Evolutionary conservation across 2,797 vertebrate species (phyloP), one percentile per base, ranked within the genome.

Genomic region (Ciconia nigra): DNA sequence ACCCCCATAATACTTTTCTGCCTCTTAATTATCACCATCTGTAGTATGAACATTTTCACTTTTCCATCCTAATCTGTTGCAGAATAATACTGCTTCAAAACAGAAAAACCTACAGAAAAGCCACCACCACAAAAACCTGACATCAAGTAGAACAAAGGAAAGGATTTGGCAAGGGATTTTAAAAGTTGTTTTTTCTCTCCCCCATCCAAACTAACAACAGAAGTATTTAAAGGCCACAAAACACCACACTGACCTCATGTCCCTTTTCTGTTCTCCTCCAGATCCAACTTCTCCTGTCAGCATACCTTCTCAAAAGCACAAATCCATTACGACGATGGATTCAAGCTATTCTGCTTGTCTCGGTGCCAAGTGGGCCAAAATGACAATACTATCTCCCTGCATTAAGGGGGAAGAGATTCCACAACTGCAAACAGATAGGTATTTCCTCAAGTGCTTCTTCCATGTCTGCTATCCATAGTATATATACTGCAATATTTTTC

Each of bases 401-500:
- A 16, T 19, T 41, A 24, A 51, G 11, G 25, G 14, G 51, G 15
- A 51, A n/a, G 17, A 51, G 24, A 61, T 28, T 10, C 52, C 49
- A 78, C n/a, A 74, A 51, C 54, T 42, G 41, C 74, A 58, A 29
- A n/a, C 35, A 54, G 39, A 35, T 16, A 52, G 13, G 8, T 17
- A 35, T 35, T 72, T 69, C 65, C n/a, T 47, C 51, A 39, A 59
- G n/a, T 24, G n/a, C 14, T 83, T 44, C 59, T 46, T 49, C 83
- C 44, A 15, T 1, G 11, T 22, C 62, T 78, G 84, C 62, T 42
- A 17, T 2, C 26, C 39, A 37, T 6, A 73, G 33, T 1, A 21
- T 2, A 44, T 0, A 0, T 24, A 31, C 39, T 25, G 19, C 52
- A 74, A 12, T 4, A 26, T 33, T 41, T 59, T 37, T 24, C 49